Percentiles rank a stretch among this genome's conserved stretches.
Evolutionary conservation across 2,888 invertebrate species (phyloP).

Genomic region (Zygothrica quintamaculata): DNA sequence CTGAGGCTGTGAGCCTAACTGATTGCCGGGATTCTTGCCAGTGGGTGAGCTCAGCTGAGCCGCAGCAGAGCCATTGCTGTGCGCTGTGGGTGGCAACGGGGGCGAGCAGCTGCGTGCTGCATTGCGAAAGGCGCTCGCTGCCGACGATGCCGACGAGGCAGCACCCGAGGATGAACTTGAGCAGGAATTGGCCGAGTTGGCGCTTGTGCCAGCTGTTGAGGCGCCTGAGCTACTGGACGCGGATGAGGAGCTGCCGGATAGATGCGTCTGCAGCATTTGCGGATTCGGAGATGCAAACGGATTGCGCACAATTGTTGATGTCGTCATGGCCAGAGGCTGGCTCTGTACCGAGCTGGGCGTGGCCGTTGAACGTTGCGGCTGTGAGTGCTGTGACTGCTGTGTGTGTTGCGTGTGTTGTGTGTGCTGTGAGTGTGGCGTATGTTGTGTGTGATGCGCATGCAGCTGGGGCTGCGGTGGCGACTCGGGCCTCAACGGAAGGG

Average conservation of each 20-base stretch:
- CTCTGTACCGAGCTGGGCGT: slow-evolving; percentile 46
- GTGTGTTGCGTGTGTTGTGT: no score
- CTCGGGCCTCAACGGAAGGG: slow-evolving; percentile 38
- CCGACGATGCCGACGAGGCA: slow-evolving; percentile 18
- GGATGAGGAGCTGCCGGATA: slow-evolving; percentile 43
- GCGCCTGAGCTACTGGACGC: slow-evolving; percentile 36
- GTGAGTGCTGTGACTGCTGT: slow-evolving; percentile 10
- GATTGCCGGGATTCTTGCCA: slow-evolving; percentile 35
- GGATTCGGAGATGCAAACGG: slow-evolving; percentile 83
- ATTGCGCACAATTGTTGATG: slow-evolving; percentile 83
- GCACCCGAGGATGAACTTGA: slow-evolving; percentile 21
- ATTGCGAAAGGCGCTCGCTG: slow-evolving; percentile 45
- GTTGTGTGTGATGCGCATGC: background rate
- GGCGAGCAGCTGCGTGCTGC: slow-evolving; percentile 69
- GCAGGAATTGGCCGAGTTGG: slow-evolving; percentile 23
- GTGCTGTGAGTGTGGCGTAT: no score
- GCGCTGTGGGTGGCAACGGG: slow-evolving; percentile 51
- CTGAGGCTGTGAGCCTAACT: slow-evolving; percentile 40
- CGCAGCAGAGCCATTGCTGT: slow-evolving; percentile 55
- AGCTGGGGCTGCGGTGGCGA: slow-evolving; percentile 35
- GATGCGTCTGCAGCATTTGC: slow-evolving; percentile 51
- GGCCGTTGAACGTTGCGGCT: slow-evolving; percentile 15
- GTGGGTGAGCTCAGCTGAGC: slow-evolving; percentile 61
- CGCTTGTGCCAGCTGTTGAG: slow-evolving; percentile 25
- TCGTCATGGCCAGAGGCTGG: slow-evolving; percentile 75